phyloP scores from a whole-genome alignment of 30 jellyfish, hydroid and myxozoan genomes.

The Phacellophora camtschatica region DNA sequence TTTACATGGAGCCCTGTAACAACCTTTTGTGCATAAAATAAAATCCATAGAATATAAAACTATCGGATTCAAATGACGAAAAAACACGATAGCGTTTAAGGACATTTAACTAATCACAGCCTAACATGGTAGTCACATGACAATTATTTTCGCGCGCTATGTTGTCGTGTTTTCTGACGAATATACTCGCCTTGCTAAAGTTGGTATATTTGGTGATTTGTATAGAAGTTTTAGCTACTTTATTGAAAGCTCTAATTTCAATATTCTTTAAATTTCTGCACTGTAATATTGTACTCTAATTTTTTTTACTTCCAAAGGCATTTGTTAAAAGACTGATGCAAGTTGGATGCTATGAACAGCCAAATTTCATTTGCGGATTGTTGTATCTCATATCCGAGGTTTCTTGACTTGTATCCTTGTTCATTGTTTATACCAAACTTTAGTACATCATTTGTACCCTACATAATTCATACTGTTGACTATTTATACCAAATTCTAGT shows the following conservation, averaged over 20 bases:
- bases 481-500: too few relatives aligned
- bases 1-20: too few relatives aligned
- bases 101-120: too few relatives aligned
- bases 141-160: not conserved
- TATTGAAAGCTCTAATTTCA: not conserved
- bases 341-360: constrained; percentile 67
- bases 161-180: not conserved
- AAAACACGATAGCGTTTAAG: too few relatives aligned
- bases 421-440: too few relatives aligned
- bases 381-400: constrained; percentile 89
- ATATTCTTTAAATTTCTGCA: not conserved
- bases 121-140: too few relatives aligned
- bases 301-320: constrained; percentile 53
- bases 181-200: not conserved
- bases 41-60: too few relatives aligned
- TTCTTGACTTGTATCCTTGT: not conserved
- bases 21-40: too few relatives aligned
- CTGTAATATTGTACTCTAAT: not conserved
- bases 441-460: too few relatives aligned
- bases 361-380: constrained; percentile 81
- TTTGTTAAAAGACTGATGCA: constrained; percentile 85
- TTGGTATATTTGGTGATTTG: not conserved
- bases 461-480: too few relatives aligned
- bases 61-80: too few relatives aligned
- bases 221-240: not conserved